A percentile compares a stretch with the other conserved stretches of the same genome.
Evolutionary conservation across 2,113 vertebrate species (phyloP).

Genomic region (Pavo muticus): DNA sequence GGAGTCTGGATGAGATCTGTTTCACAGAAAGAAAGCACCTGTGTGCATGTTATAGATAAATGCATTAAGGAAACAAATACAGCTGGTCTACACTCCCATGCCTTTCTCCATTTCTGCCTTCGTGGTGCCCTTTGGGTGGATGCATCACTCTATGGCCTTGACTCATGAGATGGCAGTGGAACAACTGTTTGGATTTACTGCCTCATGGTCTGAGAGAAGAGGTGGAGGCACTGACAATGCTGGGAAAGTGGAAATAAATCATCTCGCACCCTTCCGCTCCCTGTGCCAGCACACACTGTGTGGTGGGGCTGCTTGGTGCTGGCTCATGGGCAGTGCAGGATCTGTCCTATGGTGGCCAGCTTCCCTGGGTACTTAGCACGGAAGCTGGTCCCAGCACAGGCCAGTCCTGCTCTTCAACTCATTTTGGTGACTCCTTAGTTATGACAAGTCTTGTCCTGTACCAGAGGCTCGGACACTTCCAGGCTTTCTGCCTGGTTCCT

Average conservation of each 20-base stretch:
- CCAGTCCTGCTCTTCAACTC: not conserved
- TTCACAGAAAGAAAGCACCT: not conserved
- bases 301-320: not conserved
- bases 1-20: not conserved
- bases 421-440: not conserved
- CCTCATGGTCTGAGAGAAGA: not conserved
- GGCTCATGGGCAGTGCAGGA: not conserved
- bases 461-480: not conserved
- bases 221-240: not conserved
- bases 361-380: not conserved
- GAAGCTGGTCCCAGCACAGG: not conserved
- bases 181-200: not conserved
- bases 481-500: not conserved
- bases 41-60: not conserved
- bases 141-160: not conserved
- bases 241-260: conserved; percentile 11
- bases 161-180: not conserved
- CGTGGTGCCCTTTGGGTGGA: not conserved
- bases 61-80: not conserved
- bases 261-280: not conserved
- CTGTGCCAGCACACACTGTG: not conserved
- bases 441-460: not conserved
- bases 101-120: not conserved
- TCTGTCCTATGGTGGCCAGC: rapidly evolving
- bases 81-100: not conserved